Base-by-base conservation (phyloP, 2,113 vertebrate species). In the Balaeniceps rex region DNA sequence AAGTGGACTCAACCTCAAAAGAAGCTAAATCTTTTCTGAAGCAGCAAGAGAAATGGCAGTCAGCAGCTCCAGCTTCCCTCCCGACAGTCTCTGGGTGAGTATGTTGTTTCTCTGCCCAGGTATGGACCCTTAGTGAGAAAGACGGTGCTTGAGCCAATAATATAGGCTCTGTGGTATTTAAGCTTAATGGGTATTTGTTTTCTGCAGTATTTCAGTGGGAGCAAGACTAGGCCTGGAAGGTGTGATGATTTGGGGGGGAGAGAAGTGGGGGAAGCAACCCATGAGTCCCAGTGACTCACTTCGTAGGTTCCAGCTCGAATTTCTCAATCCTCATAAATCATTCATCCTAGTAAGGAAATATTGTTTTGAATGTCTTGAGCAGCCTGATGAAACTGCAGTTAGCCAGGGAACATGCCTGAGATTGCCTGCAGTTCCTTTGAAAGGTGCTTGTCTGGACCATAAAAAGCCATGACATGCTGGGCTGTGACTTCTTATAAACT, bases 1-100 rank as follows among this genome's bases (percentile, higher is more conserved):
- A 99, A 96, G 99, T 99, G 15, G 98, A 99, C 24, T 98, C 98
- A 23, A 94, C 98, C 80, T 99, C 99, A 47, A 99, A 96, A 94
- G 99, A 99, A 98, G 99, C 99, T 12, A 99, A 98, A 94, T 98
- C 82, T 75, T 99, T 98, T 70, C 96, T 99, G 77, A 99, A 99
- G 94, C 98, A 98, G 72, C 98, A 98, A 23, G 98, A 98, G 83
- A 98, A 97, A 29, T 26, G 86, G 31, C 97, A 96, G 55, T 19
- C 91, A 11, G 61, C 94, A 14, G 46, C 94, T 60, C 90, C 94
- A 17, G 21, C 84, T 2, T 80, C 94, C 6, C 71, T 94, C 36
- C 97, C 98, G 0, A 98, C 98, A 5, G 97, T 97, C 28, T 98
- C 98, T 3, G 98, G 98, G 98, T 98, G 93, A 99, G 98, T 97